These are phyloP conservation scores for Desmophyllum pertusum DNA, from an alignment of 92 coral and sea anemone species.

Conservation along the genomic window DNA sequence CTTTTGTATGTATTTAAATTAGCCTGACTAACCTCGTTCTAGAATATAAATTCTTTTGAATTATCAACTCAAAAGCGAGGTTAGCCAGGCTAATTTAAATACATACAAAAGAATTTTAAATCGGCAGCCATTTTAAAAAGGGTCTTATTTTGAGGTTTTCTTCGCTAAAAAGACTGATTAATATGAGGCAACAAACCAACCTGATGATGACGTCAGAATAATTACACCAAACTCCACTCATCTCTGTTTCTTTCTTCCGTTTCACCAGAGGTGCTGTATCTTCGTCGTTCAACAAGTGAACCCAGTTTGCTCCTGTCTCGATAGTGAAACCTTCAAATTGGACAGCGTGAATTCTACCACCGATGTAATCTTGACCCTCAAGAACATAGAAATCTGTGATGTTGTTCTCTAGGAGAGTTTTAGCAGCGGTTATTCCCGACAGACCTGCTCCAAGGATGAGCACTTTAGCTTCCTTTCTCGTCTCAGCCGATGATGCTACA, in stretches of 20 bases:
- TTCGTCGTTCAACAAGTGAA: slow-evolving; percentile 63
- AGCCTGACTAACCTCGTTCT: too few species aligned
- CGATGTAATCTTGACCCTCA: slow-evolving; percentile 85
- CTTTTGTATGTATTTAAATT: too few species aligned
- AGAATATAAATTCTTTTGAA: too few species aligned
- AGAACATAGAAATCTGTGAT: slow-evolving; percentile 75
- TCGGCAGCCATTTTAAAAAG: too few species aligned
- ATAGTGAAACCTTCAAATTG: slow-evolving; percentile 53
- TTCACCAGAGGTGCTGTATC: slow-evolving; percentile 34
- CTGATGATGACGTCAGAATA: slow-evolving; percentile 55
- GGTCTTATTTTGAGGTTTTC: too few species aligned
- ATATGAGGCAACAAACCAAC: not conserved
- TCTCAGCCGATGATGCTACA: not conserved
- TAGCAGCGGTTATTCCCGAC: slow-evolving; percentile 82
- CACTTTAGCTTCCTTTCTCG: slow-evolving; percentile 42
- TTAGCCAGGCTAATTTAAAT: too few species aligned
- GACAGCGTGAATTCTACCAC: slow-evolving; percentile 72
- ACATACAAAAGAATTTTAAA: too few species aligned
- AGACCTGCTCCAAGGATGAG: slow-evolving; percentile 88
- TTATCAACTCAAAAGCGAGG: too few species aligned
- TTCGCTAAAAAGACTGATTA: too few species aligned
- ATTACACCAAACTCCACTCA: slow-evolving; percentile 43
- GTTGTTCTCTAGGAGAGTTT: slow-evolving; percentile 67
- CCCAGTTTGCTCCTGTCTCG: slow-evolving; percentile 90
- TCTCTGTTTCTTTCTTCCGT: slow-evolving; percentile 9